Percentiles rank a stretch among this genome's conserved stretches.
Evolutionary conservation across 2,797 vertebrate genomes (phyloP).

Genomic region (Lates japonicus): DNA sequence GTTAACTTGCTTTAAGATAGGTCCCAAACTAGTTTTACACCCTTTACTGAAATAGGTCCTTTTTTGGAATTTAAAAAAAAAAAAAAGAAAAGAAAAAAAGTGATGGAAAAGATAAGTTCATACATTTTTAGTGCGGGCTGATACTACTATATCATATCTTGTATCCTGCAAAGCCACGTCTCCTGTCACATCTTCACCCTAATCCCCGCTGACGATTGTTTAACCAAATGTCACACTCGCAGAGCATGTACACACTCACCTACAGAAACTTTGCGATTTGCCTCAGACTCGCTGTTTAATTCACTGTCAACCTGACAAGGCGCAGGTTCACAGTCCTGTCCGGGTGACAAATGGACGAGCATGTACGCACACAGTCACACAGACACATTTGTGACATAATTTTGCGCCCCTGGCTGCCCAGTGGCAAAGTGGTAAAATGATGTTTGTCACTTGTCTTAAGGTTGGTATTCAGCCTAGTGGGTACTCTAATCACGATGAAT

Average conservation of each 20-base stretch:
- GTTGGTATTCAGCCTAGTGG: slow-evolving; percentile 5
- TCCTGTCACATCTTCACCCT: slow-evolving; percentile 38
- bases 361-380: background rate
- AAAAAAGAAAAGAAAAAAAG: too few species aligned
- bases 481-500: slow-evolving; percentile 9
- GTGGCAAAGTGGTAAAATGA: slow-evolving; percentile 11
- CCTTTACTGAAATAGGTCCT: background rate
- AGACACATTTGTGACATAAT: background rate
- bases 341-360: slow-evolving; percentile 34
- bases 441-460: slow-evolving; percentile 6
- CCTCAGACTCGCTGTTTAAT: slow-evolving; percentile 71
- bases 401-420: slow-evolving; percentile 4
- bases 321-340: slow-evolving; percentile 64
- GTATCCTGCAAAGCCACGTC: slow-evolving; percentile 30
- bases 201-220: slow-evolving; percentile 57
- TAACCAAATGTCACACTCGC: slow-evolving; percentile 51
- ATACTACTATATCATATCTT: background rate
- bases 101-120: background rate
- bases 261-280: slow-evolving; percentile 39
- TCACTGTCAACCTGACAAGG: slow-evolving; percentile 73
- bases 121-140: background rate
- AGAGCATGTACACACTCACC: slow-evolving; percentile 36
- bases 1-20: background rate
- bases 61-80: slow-evolving; percentile 1
- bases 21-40: background rate